Evolutionary conservation across 1,140 invertebrate genomes (phyloP).

Genomic region (Bombus confusus): DNA sequence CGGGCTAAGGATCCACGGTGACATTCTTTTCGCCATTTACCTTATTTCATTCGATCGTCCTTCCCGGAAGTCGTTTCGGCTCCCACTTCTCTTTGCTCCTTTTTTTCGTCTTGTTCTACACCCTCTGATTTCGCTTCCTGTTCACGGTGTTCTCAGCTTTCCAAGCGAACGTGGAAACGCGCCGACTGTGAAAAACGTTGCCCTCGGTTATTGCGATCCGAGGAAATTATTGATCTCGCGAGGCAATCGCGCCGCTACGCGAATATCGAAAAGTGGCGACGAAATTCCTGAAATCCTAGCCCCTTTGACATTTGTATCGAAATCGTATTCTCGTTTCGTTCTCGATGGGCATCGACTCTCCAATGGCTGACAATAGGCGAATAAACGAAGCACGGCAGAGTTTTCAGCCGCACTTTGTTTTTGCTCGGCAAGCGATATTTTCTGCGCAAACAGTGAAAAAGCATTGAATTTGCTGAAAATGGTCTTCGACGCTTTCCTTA

Average conservation of each 20-base stretch:
- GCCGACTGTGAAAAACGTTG: not conserved
- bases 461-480: too few relatives aligned
- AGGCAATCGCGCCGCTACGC: not conserved
- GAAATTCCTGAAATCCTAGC: slow-evolving; percentile 13
- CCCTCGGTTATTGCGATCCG: slow-evolving; percentile 10
- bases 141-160: not conserved
- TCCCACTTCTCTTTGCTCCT: not conserved
- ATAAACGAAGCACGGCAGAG: not conserved
- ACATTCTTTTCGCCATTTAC: slow-evolving; percentile 15
- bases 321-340: not conserved
- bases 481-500: too few relatives aligned
- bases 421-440: not conserved
- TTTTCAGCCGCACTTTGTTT: not conserved
- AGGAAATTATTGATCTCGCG: slow-evolving; percentile 35
- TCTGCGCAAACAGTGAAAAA: too few relatives aligned
- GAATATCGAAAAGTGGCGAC: not conserved
- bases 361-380: too few relatives aligned
- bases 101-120: not conserved
- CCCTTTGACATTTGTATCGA: slow-evolving; percentile 3
- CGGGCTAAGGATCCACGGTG: too few relatives aligned
- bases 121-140: too few relatives aligned
- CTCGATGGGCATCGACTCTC: too few relatives aligned
- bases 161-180: too few relatives aligned
- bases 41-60: slow-evolving; percentile 2
- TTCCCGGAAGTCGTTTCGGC: too few relatives aligned